phyloP scores from a whole-genome alignment of 2,888 invertebrate species.

The Himalopsyche kuldschensis region DNA sequence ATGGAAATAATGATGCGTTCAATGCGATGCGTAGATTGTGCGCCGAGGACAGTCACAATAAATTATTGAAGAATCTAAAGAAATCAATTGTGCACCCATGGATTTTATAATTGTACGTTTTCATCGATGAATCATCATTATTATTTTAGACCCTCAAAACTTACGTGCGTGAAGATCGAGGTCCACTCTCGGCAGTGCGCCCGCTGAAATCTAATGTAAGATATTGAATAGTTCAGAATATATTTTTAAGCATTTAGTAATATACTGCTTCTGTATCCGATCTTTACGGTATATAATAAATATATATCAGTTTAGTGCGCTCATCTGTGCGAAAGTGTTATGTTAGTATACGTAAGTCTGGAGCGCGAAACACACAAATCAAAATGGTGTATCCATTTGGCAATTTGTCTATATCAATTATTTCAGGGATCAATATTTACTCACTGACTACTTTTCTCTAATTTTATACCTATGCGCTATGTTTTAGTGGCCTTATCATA shows the following conservation, averaged over 20 bases:
- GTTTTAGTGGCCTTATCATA: constrained; percentile 39
- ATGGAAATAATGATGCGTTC: not conserved
- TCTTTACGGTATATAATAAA: not conserved
- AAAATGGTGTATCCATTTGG: constrained; percentile 5
- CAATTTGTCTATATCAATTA: constrained; percentile 38
- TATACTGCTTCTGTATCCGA: constrained; percentile 1
- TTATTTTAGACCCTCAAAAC: not conserved
- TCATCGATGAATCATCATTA: not conserved
- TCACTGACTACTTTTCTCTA: constrained; percentile 38
- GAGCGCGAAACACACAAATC: not conserved
- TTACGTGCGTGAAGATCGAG: not conserved
- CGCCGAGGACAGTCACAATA: not conserved
- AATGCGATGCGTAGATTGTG: not conserved
- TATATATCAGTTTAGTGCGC: not conserved
- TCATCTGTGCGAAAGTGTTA: not conserved
- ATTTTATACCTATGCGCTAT: constrained; percentile 39
- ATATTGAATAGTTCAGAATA: constrained; percentile 5
- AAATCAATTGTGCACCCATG: not conserved
- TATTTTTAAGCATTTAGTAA: constrained; percentile 5
- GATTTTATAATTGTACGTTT: not conserved
- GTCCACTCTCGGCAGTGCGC: not conserved
- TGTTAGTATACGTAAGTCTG: not conserved
- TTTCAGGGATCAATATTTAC: constrained; percentile 40
- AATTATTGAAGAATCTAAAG: not conserved
- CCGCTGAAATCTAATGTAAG: not conserved